Conservation (phyloP, 2,113 vertebrate species). For the Rhinichthys klamathensis region DNA sequence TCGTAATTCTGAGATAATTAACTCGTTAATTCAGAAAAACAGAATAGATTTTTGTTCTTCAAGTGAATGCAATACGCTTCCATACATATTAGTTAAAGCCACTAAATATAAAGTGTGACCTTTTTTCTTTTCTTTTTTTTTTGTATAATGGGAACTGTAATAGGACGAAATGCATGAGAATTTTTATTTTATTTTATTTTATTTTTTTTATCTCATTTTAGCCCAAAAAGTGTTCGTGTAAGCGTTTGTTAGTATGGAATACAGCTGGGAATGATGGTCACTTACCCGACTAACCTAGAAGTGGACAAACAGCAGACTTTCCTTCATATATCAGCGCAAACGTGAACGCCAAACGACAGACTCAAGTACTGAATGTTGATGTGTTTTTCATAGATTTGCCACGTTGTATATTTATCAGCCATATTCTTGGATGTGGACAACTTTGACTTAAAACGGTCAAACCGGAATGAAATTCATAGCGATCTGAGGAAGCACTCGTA, state of each 20-base stretch:
- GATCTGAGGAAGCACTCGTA: neutral
- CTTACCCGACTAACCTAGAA: constrained; percentile 61
- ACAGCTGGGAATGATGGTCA: constrained; percentile 61
- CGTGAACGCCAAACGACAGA: too few species aligned
- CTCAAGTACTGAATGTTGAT: neutral
- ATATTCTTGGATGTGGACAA: neutral
- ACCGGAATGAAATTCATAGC: neutral
- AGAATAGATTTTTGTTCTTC: too few species aligned
- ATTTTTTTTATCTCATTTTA: constrained; percentile 70
- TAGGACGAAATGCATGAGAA: constrained; percentile 72
- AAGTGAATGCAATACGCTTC: too few species aligned
- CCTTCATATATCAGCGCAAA: neutral
- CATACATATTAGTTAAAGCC: too few species aligned
- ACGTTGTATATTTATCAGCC: constrained; percentile 21
- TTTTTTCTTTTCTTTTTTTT: constrained; percentile 10
- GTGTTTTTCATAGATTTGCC: constrained; percentile 8
- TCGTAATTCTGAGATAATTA: too few species aligned
- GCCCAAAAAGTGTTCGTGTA: constrained; percentile 70
- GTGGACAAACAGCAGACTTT: neutral
- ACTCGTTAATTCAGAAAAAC: too few species aligned
- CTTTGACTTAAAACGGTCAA: neutral
- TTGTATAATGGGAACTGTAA: constrained; percentile 64
- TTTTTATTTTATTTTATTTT: constrained; percentile 56
- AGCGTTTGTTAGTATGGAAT: constrained; percentile 64
- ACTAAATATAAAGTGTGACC: too few species aligned